phyloP scores from a whole-genome alignment of 2,113 vertebrate genomes.

The Poeciliopsis retropinna region DNA sequence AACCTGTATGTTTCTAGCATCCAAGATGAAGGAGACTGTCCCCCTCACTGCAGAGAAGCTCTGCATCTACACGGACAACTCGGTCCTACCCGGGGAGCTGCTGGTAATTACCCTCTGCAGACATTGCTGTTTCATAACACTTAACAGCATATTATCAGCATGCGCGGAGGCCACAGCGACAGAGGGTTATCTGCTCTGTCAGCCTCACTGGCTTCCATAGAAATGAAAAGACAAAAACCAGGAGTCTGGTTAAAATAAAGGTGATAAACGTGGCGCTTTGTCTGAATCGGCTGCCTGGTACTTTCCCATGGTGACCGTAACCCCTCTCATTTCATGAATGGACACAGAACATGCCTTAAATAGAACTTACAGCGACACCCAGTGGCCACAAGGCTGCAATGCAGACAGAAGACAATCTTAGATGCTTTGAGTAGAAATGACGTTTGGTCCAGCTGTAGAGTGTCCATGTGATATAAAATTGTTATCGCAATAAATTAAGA shows the following conservation, averaged over 20 bases:
- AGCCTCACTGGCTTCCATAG: background rate
- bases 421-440: too few species aligned
- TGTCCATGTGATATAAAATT: too few species aligned
- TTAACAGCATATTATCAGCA: constrained; percentile 23
- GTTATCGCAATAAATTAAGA: too few species aligned
- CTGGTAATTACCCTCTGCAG: constrained; percentile 84
- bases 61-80: constrained; percentile 98
- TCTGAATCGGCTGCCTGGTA: constrained; percentile 50
- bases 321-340: constrained; percentile 70
- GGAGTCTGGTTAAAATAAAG: background rate
- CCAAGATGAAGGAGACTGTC: constrained; percentile 99
- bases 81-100: constrained; percentile 90
- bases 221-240: background rate
- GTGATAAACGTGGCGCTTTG: constrained; percentile 10
- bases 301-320: constrained; percentile 57
- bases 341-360: constrained; percentile 30
- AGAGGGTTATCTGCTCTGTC: background rate
- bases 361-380: constrained; percentile 39
- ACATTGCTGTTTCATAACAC: constrained; percentile 58
- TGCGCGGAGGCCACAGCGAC: constrained; percentile 2
- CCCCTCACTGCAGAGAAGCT: constrained; percentile 95
- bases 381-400: constrained; percentile 7
- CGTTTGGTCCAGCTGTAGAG: too few species aligned
- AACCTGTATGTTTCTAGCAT: constrained; percentile 97
- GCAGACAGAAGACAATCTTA: constrained; percentile 6